Conservation (phyloP, 1,140 invertebrate species). For the Ectropis grisescens region DNA sequence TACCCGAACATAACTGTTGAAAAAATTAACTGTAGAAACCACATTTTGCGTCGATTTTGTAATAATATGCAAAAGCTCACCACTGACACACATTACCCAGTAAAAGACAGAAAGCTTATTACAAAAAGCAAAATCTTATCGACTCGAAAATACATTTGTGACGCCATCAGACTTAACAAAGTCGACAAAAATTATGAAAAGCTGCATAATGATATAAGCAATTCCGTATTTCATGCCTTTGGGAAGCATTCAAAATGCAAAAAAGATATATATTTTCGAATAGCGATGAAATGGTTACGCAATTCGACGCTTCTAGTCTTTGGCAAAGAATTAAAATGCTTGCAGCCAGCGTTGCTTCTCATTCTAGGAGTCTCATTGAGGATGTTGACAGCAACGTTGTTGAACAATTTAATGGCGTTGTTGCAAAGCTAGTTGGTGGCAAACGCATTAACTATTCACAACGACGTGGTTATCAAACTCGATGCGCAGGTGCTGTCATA, state of each 20-base stretch:
- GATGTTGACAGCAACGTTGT: slow-evolving; percentile 1
- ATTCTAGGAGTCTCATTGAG: slow-evolving; percentile 1
- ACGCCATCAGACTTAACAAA: too few species aligned
- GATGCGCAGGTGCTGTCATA: too few species aligned
- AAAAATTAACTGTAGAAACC: slow-evolving; percentile 35
- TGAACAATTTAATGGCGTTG: slow-evolving; percentile 1
- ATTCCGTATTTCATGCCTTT: too few species aligned
- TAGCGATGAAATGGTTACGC: too few species aligned
- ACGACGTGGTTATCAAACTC: neutral
- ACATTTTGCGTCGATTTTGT: slow-evolving; percentile 29
- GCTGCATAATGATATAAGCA: too few species aligned
- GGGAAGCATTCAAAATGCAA: too few species aligned
- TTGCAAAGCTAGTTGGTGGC: slow-evolving; percentile 2
- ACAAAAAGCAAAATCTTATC: too few species aligned
- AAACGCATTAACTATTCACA: slow-evolving; percentile 1
- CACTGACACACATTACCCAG: neutral
- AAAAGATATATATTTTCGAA: too few species aligned
- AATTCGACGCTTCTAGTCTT: too few species aligned
- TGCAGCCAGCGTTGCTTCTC: neutral
- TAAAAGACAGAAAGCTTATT: too few species aligned
- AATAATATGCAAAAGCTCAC: slow-evolving; percentile 5
- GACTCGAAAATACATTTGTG: too few species aligned
- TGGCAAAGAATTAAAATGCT: slow-evolving; percentile 1
- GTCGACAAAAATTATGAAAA: too few species aligned
- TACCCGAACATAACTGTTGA: slow-evolving; percentile 17